phyloP scores from a whole-genome alignment of 2,113 vertebrate genomes.

The Trematocara nigrifrons region DNA sequence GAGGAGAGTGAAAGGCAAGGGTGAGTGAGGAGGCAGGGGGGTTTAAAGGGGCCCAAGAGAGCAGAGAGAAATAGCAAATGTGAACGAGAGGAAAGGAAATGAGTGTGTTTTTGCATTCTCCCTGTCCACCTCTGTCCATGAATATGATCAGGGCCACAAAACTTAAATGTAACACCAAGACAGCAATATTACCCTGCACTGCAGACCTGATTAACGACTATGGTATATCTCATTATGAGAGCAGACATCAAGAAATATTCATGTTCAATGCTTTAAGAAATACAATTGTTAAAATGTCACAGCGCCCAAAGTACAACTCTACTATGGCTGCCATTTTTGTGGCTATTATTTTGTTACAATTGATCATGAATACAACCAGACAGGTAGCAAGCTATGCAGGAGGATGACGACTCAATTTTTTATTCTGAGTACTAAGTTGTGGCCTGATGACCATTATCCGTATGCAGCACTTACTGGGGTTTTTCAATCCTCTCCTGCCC shows the following conservation, averaged over 20 bases:
- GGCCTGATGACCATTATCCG: neutral
- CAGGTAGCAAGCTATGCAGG: neutral
- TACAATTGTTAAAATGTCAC: neutral
- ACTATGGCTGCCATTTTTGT: neutral
- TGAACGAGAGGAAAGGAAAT: neutral
- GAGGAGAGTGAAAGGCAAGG: neutral
- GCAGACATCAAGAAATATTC: neutral
- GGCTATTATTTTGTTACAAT: neutral
- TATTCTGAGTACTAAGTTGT: neutral
- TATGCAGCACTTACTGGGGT: neutral
- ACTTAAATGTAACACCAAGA: neutral
- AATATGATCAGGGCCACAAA: neutral
- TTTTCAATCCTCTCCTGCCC: neutral
- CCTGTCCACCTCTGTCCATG: neutral
- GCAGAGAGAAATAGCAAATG: neutral
- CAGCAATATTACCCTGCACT: neutral
- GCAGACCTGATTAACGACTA: neutral
- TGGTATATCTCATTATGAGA: neutral
- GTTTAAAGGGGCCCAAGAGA: conserved; percentile 13
- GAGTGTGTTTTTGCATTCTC: neutral
- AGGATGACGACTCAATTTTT: neutral
- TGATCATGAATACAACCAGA: neutral
- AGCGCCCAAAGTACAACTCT: fast-evolving
- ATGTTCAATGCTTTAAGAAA: neutral
- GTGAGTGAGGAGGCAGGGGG: neutral